phyloP scores from a whole-genome alignment of 2,113 vertebrate genomes.

The Orientallactaga bullata region DNA sequence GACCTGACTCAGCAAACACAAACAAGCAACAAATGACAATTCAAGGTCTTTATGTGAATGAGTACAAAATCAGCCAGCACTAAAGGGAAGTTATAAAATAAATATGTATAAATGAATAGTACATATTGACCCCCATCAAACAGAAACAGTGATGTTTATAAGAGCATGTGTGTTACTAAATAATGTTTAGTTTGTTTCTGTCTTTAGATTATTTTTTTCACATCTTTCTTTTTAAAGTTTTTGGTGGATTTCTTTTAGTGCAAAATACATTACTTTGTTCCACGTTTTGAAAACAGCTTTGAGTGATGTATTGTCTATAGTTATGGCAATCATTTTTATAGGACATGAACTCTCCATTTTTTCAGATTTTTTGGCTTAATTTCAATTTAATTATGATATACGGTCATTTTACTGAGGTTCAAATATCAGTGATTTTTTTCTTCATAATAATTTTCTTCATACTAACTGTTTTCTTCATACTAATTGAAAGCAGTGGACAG shows the following conservation, averaged over 20 bases:
- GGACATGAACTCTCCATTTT: neutral
- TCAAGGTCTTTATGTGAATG: conserved; percentile 10
- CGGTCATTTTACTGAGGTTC: conserved; percentile 68
- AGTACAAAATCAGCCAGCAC: neutral
- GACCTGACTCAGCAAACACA: neutral
- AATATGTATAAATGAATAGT: neutral
- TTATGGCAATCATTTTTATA: conserved; percentile 70
- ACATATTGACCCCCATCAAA: neutral
- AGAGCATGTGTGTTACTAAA: neutral
- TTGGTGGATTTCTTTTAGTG: conserved; percentile 26
- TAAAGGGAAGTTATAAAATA: neutral
- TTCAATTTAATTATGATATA: conserved; percentile 64
- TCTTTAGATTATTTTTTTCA: conserved; percentile 9
- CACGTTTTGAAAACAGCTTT: conserved; percentile 44
- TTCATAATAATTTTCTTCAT: conserved; percentile 80
- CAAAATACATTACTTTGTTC: conserved; percentile 37
- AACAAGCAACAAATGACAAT: neutral
- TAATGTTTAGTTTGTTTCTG: conserved; percentile 51
- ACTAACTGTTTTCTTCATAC: conserved; percentile 85
- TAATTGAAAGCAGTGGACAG: conserved; percentile 79
- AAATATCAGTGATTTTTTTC: conserved; percentile 69
- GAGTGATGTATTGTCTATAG: conserved; percentile 49
- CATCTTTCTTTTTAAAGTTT: neutral
- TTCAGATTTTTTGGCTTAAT: conserved; percentile 48
- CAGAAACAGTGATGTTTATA: neutral